Base-by-base conservation (phyloP, 2,888 invertebrate genomes). In the Saturnia japonica region DNA sequence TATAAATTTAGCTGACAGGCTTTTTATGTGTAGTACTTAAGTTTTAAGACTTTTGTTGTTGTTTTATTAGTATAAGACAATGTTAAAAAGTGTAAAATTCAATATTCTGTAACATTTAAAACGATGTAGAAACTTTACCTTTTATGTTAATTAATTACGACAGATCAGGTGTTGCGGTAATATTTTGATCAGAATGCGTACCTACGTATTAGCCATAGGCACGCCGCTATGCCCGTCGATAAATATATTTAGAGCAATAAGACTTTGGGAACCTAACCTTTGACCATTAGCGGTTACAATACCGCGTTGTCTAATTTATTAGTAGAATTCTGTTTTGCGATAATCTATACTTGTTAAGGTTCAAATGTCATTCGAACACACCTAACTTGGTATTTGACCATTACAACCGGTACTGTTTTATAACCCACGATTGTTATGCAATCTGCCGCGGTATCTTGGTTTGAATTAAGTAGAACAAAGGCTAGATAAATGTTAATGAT, bases 401-500 rank as follows among this genome's bases (percentile, higher is more conserved):
- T 28, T 68, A 64, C 62, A 68, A 51, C 71, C 54, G 68, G 62
- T 68, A 42, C 64, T 64, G 68, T 68, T 71, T 71, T 71, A 68
- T 71, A 62, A 62, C 51, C 71, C 71, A 71, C 71, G 71, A 71
- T 51, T 71, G 62, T 71, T 64, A 68, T 64, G 71, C 68, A 71
- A 71, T 68, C 51, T 51, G 68, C 54, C 25, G 54, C 70, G 42
- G 66, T 70, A 67, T 70, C 66, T 42, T 19, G 25, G 68, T 68
- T 68, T 68, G 68, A 47, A 71, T 68, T 60, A 28, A 45, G 28
- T 64, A 25, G 64, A 71, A 71, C 71, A 71, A 71, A 71, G 68
- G 68, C 68, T 71, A 71, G 71, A 71, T 71, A 71, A 71, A 70
- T 68, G 47, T 68, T 71, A 68, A 71, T 68, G 71, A 68, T 71